phyloP scores from a whole-genome alignment of 2,888 invertebrate genomes.

The Apomyelois bistriatella region DNA sequence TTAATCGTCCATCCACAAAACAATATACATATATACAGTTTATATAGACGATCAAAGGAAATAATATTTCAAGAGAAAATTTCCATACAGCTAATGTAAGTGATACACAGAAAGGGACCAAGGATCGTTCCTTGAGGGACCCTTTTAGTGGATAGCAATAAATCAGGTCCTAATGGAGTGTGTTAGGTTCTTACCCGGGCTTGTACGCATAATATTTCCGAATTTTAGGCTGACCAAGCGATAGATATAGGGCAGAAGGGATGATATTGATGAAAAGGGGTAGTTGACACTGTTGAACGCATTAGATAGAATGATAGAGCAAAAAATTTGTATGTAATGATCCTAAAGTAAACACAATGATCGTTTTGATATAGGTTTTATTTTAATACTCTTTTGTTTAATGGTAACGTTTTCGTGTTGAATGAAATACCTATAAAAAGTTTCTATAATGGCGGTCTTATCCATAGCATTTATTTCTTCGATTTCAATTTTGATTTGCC shows the following conservation, averaged over 20 bases:
- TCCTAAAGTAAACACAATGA: neutral
- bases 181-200: slow-evolving; percentile 50
- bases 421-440: no score
- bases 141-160: slow-evolving; percentile 72
- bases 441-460: no score
- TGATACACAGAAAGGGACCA: slow-evolving; percentile 59
- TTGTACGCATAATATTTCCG: slow-evolving; percentile 61
- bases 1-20: no score
- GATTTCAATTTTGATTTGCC: no score
- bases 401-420: no score
- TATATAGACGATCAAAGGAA: slow-evolving; percentile 62
- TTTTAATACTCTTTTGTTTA: no score
- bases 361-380: neutral
- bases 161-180: slow-evolving; percentile 74
- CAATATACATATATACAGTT: no score
- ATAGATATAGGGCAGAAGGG: slow-evolving; percentile 36
- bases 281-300: slow-evolving; percentile 42
- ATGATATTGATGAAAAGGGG: slow-evolving; percentile 43
- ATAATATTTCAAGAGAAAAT: slow-evolving; percentile 59
- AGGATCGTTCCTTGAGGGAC: slow-evolving; percentile 65
- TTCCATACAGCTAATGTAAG: slow-evolving; percentile 70
- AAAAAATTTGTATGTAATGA: neutral
- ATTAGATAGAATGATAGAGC: slow-evolving; percentile 38
- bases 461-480: no score
- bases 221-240: slow-evolving; percentile 56